Evolutionary conservation across 2,797 vertebrate species (phyloP).

Genomic region (Myiotriccus ornatus): DNA sequence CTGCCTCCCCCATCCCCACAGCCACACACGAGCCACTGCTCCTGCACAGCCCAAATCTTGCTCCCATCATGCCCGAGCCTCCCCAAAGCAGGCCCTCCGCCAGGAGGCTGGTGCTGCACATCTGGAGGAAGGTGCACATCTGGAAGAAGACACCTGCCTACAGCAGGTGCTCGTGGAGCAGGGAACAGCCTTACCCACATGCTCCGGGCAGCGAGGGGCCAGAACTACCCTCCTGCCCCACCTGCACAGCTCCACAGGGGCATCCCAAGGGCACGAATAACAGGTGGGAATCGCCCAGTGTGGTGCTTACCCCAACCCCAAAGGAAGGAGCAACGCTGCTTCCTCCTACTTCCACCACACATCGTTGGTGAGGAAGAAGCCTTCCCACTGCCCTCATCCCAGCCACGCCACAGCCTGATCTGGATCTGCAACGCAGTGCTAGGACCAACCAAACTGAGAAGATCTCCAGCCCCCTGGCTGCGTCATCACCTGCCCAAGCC

Average conservation of each 20-base stretch:
- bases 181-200: background rate
- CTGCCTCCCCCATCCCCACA: background rate
- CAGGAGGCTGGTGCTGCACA: background rate
- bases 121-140: background rate
- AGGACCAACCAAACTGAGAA: background rate
- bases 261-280: background rate
- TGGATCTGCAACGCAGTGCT: background rate
- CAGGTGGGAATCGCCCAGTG: background rate
- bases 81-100: background rate
- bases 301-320: background rate
- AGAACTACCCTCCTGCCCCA: background rate
- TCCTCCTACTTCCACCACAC: background rate
- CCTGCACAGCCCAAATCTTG: background rate
- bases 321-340: background rate
- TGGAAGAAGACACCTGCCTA: background rate
- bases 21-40: background rate
- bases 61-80: background rate
- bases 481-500: background rate
- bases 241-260: fast-evolving
- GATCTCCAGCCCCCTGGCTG: background rate
- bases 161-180: background rate
- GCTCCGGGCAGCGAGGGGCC: fast-evolving
- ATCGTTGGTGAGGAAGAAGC: fast-evolving
- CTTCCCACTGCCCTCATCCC: background rate
- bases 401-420: fast-evolving